phyloP scores from a whole-genome alignment of 1,140 invertebrate genomes.

The Epicauta chinensis region DNA sequence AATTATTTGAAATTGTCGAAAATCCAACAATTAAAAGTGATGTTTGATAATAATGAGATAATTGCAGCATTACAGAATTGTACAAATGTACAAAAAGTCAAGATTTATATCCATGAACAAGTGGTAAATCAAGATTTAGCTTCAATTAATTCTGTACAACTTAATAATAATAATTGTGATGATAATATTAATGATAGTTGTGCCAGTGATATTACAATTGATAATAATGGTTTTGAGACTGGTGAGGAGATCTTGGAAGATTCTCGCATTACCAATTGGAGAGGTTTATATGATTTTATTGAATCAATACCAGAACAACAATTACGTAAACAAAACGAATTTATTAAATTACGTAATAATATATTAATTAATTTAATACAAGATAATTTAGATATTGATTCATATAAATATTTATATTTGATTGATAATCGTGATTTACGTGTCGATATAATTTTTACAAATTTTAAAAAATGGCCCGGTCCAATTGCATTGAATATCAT shows the following conservation, averaged over 20 bases:
- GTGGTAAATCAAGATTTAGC: slow-evolving; percentile 13
- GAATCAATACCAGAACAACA: slow-evolving; percentile 35
- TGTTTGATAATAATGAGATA: slow-evolving; percentile 47
- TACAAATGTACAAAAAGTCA: slow-evolving; percentile 23
- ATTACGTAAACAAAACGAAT: slow-evolving; percentile 21
- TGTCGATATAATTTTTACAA: slow-evolving; percentile 38
- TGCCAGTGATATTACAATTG: slow-evolving; percentile 13
- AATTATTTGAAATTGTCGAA: slow-evolving; percentile 44
- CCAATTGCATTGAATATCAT: slow-evolving; percentile 36
- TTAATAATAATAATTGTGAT: too few species aligned
- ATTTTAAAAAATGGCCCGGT: slow-evolving; percentile 38
- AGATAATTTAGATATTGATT: slow-evolving; percentile 27
- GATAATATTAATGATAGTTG: too few species aligned
- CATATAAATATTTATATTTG: slow-evolving; percentile 32
- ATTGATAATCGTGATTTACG: slow-evolving; percentile 36
- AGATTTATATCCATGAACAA: slow-evolving; percentile 20
- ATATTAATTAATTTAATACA: slow-evolving; percentile 31
- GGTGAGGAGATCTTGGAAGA: slow-evolving; percentile 41
- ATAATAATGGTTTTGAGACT: slow-evolving; percentile 31
- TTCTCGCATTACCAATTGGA: slow-evolving; percentile 30
- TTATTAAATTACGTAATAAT: slow-evolving; percentile 26
- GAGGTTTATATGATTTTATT: slow-evolving; percentile 30
- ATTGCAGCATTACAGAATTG: slow-evolving; percentile 46
- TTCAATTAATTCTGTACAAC: slow-evolving; percentile 3
- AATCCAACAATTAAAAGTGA: slow-evolving; percentile 38